phyloP scores from a whole-genome alignment of 2,113 vertebrate species.

The Todiramphus chloris region DNA sequence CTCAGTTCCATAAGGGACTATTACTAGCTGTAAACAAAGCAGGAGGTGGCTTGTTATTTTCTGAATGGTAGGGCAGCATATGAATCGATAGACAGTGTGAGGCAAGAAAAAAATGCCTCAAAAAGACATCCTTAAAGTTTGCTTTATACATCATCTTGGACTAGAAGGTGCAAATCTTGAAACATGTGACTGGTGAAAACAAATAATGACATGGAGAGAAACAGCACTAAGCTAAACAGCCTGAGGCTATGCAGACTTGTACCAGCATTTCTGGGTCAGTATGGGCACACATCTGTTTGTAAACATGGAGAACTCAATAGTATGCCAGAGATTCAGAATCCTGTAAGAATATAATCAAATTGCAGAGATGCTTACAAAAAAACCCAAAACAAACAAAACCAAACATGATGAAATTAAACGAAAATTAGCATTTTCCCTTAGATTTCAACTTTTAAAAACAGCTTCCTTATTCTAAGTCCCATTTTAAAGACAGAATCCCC shows the following conservation, averaged over 20 bases:
- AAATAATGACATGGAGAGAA: background rate
- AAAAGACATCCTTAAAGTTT: background rate
- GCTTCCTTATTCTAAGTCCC: background rate
- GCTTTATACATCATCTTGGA: background rate
- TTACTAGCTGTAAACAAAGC: background rate
- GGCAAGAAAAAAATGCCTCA: background rate
- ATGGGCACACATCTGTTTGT: background rate
- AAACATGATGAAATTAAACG: background rate
- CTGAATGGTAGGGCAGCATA: background rate
- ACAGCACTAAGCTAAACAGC: background rate
- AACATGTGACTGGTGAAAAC: accelerated
- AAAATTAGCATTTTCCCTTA: background rate
- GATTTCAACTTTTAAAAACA: background rate
- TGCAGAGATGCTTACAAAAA: background rate
- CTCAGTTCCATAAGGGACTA: background rate
- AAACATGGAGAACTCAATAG: background rate
- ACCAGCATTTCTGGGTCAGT: background rate
- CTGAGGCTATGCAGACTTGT: background rate
- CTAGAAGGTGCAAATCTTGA: background rate
- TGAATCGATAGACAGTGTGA: background rate
- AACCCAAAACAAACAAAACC: background rate
- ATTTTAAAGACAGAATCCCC: background rate
- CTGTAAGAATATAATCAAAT: background rate
- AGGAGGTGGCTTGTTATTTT: background rate
- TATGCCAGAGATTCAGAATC: background rate